A percentile compares a stretch with the other conserved stretches of the same genome.
Evolutionary conservation across 2,113 vertebrate species (phyloP).

Genomic region (Casuarius casuarius): DNA sequence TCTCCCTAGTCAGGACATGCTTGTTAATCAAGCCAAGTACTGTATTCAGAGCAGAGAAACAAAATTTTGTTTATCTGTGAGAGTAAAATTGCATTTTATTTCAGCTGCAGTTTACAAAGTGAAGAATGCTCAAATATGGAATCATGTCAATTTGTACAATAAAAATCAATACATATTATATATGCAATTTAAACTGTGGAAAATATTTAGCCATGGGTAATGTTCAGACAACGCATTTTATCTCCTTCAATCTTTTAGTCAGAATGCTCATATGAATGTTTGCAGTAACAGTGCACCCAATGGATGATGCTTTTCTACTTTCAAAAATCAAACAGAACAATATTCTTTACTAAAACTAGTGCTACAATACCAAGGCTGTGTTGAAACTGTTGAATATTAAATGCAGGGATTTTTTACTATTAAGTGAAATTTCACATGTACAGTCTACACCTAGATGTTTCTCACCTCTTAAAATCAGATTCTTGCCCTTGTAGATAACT

Average conservation of each 20-base stretch:
- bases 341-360: not conserved
- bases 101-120: not conserved
- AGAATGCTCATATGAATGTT: not conserved
- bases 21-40: conserved; percentile 60
- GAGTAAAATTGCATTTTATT: not conserved
- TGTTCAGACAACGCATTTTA: not conserved
- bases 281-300: not conserved
- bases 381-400: not conserved
- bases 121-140: not conserved
- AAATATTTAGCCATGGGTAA: not conserved
- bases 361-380: not conserved
- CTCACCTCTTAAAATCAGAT: not conserved
- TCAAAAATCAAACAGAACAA: not conserved
- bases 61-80: not conserved
- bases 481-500: not conserved
- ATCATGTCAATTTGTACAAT: not conserved
- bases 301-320: not conserved
- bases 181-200: not conserved
- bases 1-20: conserved; percentile 24
- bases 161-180: not conserved
- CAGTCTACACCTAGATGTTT: not conserved
- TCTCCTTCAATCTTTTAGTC: not conserved
- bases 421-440: not conserved
- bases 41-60: not conserved
- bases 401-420: not conserved